Conservation (phyloP, 2,888 invertebrate genomes). For the Luperina nickerlii region DNA sequence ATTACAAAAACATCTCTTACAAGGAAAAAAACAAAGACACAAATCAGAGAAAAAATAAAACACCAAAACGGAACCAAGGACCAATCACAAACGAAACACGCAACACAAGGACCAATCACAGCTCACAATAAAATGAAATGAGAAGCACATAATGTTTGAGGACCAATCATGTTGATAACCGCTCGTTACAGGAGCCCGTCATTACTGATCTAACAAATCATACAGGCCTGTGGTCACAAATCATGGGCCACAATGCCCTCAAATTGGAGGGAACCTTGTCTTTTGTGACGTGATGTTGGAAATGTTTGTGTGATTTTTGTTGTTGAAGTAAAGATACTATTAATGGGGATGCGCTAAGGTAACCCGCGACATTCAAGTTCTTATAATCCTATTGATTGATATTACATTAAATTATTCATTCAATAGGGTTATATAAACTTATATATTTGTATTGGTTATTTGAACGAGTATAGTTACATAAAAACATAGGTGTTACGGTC, state of each 20-base stretch:
- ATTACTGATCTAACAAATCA: conserved; percentile 60
- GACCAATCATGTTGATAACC: conserved; percentile 60
- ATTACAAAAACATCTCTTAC: not conserved
- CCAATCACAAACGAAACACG: conserved; percentile 46
- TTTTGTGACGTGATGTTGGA: conserved; percentile 14
- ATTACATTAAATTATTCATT: too few species aligned
- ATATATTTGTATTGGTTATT: too few species aligned
- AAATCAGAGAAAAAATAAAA: conserved; percentile 38
- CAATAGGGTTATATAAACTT: too few species aligned
- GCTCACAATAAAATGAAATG: conserved; percentile 49
- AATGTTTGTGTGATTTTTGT: not conserved
- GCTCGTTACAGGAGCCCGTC: conserved; percentile 47
- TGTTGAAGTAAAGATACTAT: not conserved
- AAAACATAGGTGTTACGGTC: too few species aligned
- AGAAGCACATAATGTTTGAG: conserved; percentile 50
- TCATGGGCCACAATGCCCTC: conserved; percentile 41
- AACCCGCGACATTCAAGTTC: too few species aligned
- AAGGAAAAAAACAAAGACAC: conserved; percentile 34
- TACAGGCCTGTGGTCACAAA: conserved; percentile 46
- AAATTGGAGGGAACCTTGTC: conserved; percentile 12
- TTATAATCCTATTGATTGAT: too few species aligned
- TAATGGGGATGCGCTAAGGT: not conserved
- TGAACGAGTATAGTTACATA: too few species aligned
- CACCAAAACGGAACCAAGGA: conserved; percentile 15
- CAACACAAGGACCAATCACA: conserved; percentile 38